A percentile compares a stretch with the other conserved stretches of the same genome.
These are phyloP conservation scores for Xyrichtys novacula DNA, from an alignment of 2,797 vertebrate species.

Conservation along the genomic window DNA sequence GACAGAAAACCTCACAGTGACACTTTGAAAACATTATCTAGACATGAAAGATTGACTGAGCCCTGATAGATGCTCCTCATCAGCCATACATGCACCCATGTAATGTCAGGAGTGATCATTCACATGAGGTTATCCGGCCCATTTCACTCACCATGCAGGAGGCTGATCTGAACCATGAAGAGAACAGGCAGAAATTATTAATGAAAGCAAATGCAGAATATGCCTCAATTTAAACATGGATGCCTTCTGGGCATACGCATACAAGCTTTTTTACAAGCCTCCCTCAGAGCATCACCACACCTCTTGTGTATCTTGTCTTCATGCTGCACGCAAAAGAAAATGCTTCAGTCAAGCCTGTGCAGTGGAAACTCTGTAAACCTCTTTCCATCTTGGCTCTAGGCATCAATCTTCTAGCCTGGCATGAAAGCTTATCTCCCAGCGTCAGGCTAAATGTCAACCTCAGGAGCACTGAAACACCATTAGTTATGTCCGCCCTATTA, in stretches of 20 bases:
- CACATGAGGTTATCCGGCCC: conserved; percentile 13
- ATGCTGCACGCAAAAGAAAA: conserved; percentile 45
- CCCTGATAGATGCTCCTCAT: conserved; percentile 29
- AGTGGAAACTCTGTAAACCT: conserved; percentile 23
- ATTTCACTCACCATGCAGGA: conserved; percentile 9
- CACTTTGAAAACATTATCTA: conserved; percentile 59
- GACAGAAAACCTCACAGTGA: conserved; percentile 48
- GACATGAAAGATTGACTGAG: conserved; percentile 38
- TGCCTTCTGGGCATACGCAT: conserved; percentile 51
- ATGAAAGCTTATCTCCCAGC: conserved; percentile 70
- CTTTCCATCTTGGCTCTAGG: conserved; percentile 34
- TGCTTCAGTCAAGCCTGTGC: conserved; percentile 39
- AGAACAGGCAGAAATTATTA: conserved; percentile 62
- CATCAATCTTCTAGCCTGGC: conserved; percentile 55
- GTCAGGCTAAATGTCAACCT: conserved; percentile 74
- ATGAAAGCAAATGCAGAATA: conserved; percentile 53
- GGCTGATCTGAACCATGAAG: conserved; percentile 10
- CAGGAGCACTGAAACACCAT: conserved; percentile 65
- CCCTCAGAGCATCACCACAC: conserved; percentile 20
- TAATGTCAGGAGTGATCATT: conserved; percentile 36
- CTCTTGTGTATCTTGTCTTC: conserved; percentile 54
- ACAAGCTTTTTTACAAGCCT: conserved; percentile 40
- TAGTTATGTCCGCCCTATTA: conserved; percentile 73
- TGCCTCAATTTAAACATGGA: conserved; percentile 59
- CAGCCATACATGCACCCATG: conserved; percentile 5